These are phyloP conservation scores for Halocynthia roretzi DNA, from an alignment of 23 tunicate genomes.

Conservation along the genomic window DNA sequence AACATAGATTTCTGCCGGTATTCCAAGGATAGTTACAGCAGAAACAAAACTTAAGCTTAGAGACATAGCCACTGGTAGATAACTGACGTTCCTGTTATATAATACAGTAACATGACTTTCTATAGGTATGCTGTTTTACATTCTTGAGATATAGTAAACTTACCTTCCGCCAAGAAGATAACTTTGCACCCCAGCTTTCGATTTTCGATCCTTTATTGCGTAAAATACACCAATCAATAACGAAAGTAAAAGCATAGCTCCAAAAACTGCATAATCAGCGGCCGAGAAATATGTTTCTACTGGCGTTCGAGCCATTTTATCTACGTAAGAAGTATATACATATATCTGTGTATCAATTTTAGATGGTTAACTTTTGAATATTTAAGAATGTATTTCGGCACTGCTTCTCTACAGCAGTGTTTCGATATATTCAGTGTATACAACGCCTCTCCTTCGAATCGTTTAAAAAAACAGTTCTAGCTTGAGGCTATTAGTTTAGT, in stretches of 20 bases:
- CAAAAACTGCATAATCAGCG: constrained; percentile 1
- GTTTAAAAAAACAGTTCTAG: too few relatives aligned
- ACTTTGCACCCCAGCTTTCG: background rate
- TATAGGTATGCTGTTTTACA: too few relatives aligned
- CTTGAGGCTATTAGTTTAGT: too few relatives aligned
- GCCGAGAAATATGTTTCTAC: background rate
- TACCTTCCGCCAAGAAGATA: constrained; percentile 1
- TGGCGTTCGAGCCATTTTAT: too few relatives aligned
- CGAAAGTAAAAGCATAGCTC: background rate
- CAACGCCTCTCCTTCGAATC: too few relatives aligned
- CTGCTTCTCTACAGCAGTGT: too few relatives aligned
- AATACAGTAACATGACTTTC: background rate
- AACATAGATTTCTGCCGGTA: constrained; percentile 47
- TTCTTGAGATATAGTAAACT: background rate
- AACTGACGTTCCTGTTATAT: constrained; percentile 35
- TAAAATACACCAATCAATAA: constrained; percentile 1
- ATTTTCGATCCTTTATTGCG: background rate
- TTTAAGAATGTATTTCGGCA: too few relatives aligned
- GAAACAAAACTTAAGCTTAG: constrained; percentile 38
- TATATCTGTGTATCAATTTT: too few relatives aligned
- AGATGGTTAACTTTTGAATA: too few relatives aligned
- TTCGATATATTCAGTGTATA: too few relatives aligned
- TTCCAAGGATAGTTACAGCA: constrained; percentile 64
- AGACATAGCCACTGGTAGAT: constrained; percentile 39
- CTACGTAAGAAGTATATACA: too few relatives aligned